Evolutionary conservation across 2,888 invertebrate genomes (phyloP).

Genomic region (Lathronympha strigana): DNA sequence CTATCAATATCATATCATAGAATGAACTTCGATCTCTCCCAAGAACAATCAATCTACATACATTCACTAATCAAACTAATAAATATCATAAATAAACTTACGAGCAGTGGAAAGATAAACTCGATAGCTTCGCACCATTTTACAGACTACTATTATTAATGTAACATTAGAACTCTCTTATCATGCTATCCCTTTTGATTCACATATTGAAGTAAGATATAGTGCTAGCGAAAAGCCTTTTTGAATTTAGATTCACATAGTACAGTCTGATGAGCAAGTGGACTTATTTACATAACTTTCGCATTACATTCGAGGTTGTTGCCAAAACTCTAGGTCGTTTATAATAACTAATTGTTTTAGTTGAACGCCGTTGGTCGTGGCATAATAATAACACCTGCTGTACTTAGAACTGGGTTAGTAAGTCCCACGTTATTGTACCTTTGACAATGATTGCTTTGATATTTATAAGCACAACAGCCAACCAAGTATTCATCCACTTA

Average conservation of each 20-base stretch:
- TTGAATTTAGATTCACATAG: too few relatives aligned
- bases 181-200: too few relatives aligned
- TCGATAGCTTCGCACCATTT: conserved; percentile 32
- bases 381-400: conserved; percentile 16
- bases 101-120: conserved; percentile 29
- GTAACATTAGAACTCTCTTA: too few relatives aligned
- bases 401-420: conserved; percentile 20
- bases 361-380: conserved; percentile 18
- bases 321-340: conserved; percentile 49
- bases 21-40: conserved; percentile 3
- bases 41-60: conserved; percentile 17
- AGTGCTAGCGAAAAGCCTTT: too few relatives aligned
- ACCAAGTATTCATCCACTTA: neutral
- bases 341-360: conserved; percentile 29
- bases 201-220: too few relatives aligned
- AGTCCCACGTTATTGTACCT: conserved; percentile 21
- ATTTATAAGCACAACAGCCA: neutral
- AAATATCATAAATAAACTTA: conserved; percentile 30
- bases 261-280: conserved; percentile 44
- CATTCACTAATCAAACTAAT: conserved; percentile 6
- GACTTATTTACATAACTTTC: conserved; percentile 49
- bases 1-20: too few relatives aligned
- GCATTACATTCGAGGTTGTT: conserved; percentile 49
- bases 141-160: too few relatives aligned
- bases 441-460: conserved; percentile 7